phyloP scores from a whole-genome alignment of 37 sponge, comb jelly and placozoan genomes.

The Mnemiopsis leidyi region DNA sequence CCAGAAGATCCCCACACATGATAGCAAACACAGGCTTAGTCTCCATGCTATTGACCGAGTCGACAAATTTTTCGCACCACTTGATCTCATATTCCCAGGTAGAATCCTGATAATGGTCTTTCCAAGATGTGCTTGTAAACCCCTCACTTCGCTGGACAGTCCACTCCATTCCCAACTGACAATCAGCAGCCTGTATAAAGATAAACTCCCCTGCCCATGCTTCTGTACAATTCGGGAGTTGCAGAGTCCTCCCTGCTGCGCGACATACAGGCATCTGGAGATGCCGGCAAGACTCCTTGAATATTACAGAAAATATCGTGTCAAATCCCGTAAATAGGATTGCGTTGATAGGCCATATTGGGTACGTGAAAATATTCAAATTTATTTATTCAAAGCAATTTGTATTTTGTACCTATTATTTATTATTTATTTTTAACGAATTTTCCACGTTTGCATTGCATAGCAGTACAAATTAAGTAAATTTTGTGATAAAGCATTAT shows the following conservation, averaged over 20 bases:
- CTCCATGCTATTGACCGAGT: slow-evolving; percentile 12
- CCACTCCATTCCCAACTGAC: slow-evolving; percentile 41
- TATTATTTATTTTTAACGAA: too few relatives aligned
- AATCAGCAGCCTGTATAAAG: slow-evolving; percentile 32
- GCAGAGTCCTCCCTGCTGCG: not conserved
- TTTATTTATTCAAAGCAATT: too few relatives aligned
- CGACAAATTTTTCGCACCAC: slow-evolving; percentile 2
- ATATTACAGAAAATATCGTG: too few relatives aligned
- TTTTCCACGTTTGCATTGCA: too few relatives aligned
- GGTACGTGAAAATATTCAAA: too few relatives aligned
- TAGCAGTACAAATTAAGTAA: too few relatives aligned
- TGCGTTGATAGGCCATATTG: too few relatives aligned
- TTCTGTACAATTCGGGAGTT: not conserved
- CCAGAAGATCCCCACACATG: slow-evolving; percentile 53
- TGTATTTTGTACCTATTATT: too few relatives aligned
- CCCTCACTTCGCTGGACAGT: not conserved
- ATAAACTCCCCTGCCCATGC: not conserved
- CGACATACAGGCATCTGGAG: not conserved
- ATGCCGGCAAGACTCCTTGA: too few relatives aligned
- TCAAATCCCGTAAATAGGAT: too few relatives aligned
- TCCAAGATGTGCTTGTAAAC: not conserved
- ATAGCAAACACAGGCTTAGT: not conserved
- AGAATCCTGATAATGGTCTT: not conserved
- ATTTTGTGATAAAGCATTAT: too few relatives aligned
- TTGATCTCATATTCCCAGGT: not conserved